Conservation (phyloP, 2,888 invertebrate genomes). For the Dorcus hopei region DNA sequence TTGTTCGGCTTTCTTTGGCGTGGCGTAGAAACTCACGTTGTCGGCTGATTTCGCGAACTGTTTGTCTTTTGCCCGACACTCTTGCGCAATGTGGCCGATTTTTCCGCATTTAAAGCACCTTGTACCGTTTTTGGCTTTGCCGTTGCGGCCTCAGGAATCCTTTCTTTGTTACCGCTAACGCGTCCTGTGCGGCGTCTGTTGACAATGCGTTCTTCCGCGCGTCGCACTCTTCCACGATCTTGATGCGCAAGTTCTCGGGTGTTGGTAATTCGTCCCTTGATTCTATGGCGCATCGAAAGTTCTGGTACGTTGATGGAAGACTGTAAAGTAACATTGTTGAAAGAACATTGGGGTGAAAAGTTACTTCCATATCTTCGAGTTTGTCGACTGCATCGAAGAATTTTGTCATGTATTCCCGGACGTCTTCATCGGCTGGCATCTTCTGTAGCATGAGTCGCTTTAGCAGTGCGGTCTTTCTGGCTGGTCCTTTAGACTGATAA, state of each 20-base stretch:
- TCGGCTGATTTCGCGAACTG: too few species aligned
- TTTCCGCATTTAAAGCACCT: not conserved
- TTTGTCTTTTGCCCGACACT: too few species aligned
- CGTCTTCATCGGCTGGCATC: not conserved
- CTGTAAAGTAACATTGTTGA: constrained; percentile 39
- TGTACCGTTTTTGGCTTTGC: constrained; percentile 1
- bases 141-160: not conserved
- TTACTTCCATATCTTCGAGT: constrained; percentile 34
- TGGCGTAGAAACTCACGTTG: too few species aligned
- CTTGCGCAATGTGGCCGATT: not conserved
- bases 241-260: constrained; percentile 31
- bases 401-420: constrained; percentile 31
- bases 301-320: constrained; percentile 35
- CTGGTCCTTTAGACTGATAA: constrained; percentile 35
- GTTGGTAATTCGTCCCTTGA: constrained; percentile 35
- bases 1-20: too few species aligned
- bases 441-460: constrained; percentile 37
- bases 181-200: not conserved
- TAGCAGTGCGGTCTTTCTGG: constrained; percentile 41
- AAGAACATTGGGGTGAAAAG: constrained; percentile 24
- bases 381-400: constrained; percentile 41
- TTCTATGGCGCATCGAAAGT: constrained; percentile 39
- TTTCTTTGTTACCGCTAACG: not conserved
- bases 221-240: constrained; percentile 34
- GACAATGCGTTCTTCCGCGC: constrained; percentile 6